Percentiles rank a stretch among this genome's conserved stretches.
Conservation (phyloP, 2,113 vertebrate genomes). For the Phodopus roborovskii region DNA sequence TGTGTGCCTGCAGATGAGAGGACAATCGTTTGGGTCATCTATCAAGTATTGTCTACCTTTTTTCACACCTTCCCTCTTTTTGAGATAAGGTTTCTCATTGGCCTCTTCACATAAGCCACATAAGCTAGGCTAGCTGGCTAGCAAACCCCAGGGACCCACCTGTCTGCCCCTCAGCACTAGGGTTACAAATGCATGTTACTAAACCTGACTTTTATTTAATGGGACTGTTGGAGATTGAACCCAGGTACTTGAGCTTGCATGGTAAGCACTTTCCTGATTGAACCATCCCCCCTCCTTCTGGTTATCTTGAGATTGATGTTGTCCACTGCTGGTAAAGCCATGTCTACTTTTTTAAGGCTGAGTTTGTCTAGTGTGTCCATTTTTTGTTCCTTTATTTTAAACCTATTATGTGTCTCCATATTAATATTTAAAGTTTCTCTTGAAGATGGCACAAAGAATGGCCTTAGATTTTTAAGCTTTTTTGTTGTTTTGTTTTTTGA, state of each 20-base stretch:
- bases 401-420: neutral
- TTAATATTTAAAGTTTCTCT: neutral
- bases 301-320: neutral
- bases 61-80: neutral
- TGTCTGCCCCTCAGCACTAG: neutral
- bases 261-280: neutral
- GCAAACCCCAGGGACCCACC: neutral
- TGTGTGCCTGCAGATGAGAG: neutral
- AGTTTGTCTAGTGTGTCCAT: neutral
- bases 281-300: neutral
- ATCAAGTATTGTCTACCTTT: neutral
- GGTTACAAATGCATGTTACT: neutral
- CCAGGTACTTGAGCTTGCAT: neutral
- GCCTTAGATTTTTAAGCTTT: neutral
- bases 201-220: neutral
- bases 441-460: neutral
- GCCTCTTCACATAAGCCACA: too few species aligned
- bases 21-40: neutral
- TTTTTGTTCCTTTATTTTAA: neutral
- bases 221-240: neutral
- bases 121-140: too few species aligned
- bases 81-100: neutral
- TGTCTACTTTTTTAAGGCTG: neutral
- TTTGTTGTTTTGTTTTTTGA: neutral
- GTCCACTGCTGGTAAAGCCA: neutral